These are phyloP conservation scores for Porites evermanni DNA, from an alignment of 92 coral and sea anemone species.

Conservation along the genomic window DNA sequence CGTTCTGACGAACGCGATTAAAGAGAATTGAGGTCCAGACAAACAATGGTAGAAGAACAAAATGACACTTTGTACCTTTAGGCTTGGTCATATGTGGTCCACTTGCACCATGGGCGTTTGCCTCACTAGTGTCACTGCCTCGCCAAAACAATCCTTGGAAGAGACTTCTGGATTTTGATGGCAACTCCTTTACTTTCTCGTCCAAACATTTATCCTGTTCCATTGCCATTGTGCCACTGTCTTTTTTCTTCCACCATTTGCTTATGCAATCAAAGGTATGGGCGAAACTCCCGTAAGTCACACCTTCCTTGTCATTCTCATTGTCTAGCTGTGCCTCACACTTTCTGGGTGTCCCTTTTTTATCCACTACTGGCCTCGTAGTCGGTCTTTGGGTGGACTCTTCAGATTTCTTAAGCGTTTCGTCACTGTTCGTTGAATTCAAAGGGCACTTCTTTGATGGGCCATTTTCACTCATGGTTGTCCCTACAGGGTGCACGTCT, in stretches of 20 bases:
- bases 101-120: not conserved
- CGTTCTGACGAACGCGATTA: not conserved
- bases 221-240: not conserved
- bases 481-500: no score
- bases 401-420: no score
- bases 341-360: no score
- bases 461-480: no score
- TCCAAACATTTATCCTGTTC: not conserved
- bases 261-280: not conserved
- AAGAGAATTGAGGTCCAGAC: not conserved
- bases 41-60: no score
- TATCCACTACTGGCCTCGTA: no score
- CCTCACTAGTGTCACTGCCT: not conserved
- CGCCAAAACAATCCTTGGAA: not conserved
- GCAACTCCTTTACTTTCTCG: not conserved
- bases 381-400: no score
- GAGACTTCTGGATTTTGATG: not conserved
- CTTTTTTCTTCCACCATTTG: not conserved
- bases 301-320: not conserved
- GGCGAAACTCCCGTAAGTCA: not conserved
- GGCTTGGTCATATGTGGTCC: not conserved
- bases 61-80: not conserved
- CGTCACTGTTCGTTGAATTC: no score
- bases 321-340: no score
- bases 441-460: no score